Evolutionary conservation across 2,797 vertebrate species (phyloP).

Genomic region (Pangasius macronema): DNA sequence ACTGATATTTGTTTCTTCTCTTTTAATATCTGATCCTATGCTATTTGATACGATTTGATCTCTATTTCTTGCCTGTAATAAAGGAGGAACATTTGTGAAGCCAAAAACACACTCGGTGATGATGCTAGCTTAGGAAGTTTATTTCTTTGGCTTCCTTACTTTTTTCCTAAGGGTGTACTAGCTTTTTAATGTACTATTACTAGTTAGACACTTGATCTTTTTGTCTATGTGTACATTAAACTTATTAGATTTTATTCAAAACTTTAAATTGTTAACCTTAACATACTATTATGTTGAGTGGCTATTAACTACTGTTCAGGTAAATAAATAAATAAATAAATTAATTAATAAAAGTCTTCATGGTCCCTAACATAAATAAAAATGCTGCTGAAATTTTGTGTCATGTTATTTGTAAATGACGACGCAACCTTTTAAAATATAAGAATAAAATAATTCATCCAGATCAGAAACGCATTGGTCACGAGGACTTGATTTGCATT

Average conservation of each 20-base stretch:
- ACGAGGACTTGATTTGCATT: conserved; percentile 2
- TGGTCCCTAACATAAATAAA: neutral
- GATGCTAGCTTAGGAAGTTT: neutral
- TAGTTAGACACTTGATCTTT: neutral
- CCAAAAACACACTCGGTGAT: neutral
- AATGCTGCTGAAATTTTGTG: neutral
- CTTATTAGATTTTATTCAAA: neutral
- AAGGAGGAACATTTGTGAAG: neutral
- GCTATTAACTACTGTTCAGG: neutral
- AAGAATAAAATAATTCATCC: neutral
- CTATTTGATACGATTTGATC: neutral
- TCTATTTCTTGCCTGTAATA: neutral
- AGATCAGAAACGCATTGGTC: neutral
- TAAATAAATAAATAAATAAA: neutral
- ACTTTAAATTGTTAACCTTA: neutral
- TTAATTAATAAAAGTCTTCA: neutral
- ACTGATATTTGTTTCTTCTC: neutral
- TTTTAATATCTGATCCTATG: neutral
- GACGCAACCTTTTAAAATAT: neutral
- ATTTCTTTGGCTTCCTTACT: neutral
- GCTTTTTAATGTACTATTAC: neutral
- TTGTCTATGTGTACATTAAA: neutral
- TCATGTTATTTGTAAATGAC: neutral
- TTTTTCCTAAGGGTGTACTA: neutral
- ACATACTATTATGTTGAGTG: neutral